Conservation (phyloP, 2,797 vertebrate species). For the Limosa lapponica region DNA sequence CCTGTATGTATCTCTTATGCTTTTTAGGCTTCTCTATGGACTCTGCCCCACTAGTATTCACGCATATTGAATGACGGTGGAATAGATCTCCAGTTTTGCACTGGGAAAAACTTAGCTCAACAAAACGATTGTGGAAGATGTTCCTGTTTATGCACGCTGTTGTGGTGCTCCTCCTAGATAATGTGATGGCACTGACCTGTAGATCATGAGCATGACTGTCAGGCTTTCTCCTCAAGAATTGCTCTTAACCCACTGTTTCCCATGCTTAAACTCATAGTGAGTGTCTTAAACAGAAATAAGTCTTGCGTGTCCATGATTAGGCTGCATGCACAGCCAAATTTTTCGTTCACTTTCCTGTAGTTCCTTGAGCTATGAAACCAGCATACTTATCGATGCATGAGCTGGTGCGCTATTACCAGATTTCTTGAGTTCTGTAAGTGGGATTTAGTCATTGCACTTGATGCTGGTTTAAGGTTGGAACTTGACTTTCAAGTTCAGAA, state of each 20-base stretch:
- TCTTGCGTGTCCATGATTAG: neutral
- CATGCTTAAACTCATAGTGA: neutral
- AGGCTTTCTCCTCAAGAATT: neutral
- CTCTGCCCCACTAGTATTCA: neutral
- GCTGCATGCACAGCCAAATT: neutral
- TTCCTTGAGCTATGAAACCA: neutral
- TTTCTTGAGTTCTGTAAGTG: neutral
- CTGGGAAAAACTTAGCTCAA: neutral
- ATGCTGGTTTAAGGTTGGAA: neutral
- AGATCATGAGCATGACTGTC: neutral
- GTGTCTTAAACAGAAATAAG: neutral
- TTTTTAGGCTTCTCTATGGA: neutral
- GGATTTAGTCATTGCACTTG: neutral
- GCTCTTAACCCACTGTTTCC: neutral
- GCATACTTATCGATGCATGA: fast-evolving
- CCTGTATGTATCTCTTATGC: neutral
- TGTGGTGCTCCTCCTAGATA: neutral
- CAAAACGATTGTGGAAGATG: neutral
- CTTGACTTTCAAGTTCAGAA: neutral
- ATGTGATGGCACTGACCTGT: neutral
- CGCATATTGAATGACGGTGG: neutral
- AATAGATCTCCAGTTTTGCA: neutral
- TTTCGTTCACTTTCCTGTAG: neutral
- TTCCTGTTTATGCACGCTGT: neutral
- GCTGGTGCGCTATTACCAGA: neutral